These are phyloP conservation scores for Sebastes hubbsi DNA, from an alignment of 2,797 vertebrate species.

Conservation along the genomic window DNA sequence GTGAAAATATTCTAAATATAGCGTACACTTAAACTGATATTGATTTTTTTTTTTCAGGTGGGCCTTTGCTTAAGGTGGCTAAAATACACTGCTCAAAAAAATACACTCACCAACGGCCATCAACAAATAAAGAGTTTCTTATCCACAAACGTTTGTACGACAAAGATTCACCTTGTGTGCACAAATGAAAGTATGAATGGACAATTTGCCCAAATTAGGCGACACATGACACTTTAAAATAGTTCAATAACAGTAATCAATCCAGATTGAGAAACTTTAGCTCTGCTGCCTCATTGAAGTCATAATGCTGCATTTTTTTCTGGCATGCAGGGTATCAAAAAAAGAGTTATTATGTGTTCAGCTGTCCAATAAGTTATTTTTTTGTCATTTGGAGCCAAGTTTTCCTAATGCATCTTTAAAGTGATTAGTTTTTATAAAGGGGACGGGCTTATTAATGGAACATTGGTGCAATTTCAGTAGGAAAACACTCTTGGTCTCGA, in stretches of 20 bases:
- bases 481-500: constrained; percentile 10
- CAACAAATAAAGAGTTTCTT: background rate
- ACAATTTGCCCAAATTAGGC: background rate
- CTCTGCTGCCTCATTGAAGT: background rate
- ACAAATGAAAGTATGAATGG: background rate
- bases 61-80: too few relatives aligned
- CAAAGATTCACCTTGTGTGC: background rate
- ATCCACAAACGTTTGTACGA: background rate
- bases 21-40: too few relatives aligned
- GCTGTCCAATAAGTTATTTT: background rate
- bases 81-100: too few relatives aligned
- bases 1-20: too few relatives aligned
- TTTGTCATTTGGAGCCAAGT: background rate
- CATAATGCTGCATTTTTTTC: background rate
- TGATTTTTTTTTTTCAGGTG: too few relatives aligned
- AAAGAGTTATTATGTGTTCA: background rate
- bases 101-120: background rate
- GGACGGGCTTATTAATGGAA: background rate
- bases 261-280: background rate
- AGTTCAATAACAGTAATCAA: too few relatives aligned
- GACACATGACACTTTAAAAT: too few relatives aligned
- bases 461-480: constrained; percentile 24
- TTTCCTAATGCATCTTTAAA: background rate
- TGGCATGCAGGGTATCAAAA: background rate
- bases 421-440: background rate